phyloP scores from a whole-genome alignment of 2,888 invertebrate species.

The Eudasyphora cyanicolor region DNA sequence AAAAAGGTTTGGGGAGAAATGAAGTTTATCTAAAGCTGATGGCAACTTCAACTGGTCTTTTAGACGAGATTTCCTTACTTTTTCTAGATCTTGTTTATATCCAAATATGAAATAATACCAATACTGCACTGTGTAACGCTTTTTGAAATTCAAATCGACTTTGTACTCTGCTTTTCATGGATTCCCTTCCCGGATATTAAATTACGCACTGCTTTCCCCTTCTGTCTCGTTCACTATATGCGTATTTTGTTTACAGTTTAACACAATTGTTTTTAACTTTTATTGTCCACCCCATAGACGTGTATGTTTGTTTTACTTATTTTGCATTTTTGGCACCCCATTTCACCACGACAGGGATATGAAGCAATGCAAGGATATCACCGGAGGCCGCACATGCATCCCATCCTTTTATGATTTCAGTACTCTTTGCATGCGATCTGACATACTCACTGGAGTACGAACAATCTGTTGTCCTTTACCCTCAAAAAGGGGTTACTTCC shows the following conservation, averaged over 20 bases:
- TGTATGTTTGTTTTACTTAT: constrained; percentile 21
- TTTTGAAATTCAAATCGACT: not conserved
- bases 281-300: not conserved
- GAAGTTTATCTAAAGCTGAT: too few species aligned
- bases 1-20: too few species aligned
- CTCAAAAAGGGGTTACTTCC: constrained; percentile 25
- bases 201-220: constrained; percentile 29
- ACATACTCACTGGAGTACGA: not conserved
- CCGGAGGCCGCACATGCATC: constrained; percentile 1
- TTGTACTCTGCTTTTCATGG: not conserved
- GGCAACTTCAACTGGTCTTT: too few species aligned
- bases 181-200: constrained; percentile 35
- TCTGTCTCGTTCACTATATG: not conserved
- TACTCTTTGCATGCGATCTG: not conserved
- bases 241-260: constrained; percentile 60
- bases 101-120: too few species aligned
- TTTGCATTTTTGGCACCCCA: constrained; percentile 36
- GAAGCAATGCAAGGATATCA: not conserved
- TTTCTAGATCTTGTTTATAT: too few species aligned
- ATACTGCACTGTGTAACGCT: too few species aligned
- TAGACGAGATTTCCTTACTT: too few species aligned
- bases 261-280: constrained; percentile 63
- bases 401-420: constrained; percentile 24
- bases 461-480: not conserved
- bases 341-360: constrained; percentile 6